A percentile compares a stretch with the other conserved stretches of the same genome.
phyloP scores from a whole-genome alignment of 37 sponge, comb jelly and placozoan species.

The Halisarca cf. caerulea region DNA sequence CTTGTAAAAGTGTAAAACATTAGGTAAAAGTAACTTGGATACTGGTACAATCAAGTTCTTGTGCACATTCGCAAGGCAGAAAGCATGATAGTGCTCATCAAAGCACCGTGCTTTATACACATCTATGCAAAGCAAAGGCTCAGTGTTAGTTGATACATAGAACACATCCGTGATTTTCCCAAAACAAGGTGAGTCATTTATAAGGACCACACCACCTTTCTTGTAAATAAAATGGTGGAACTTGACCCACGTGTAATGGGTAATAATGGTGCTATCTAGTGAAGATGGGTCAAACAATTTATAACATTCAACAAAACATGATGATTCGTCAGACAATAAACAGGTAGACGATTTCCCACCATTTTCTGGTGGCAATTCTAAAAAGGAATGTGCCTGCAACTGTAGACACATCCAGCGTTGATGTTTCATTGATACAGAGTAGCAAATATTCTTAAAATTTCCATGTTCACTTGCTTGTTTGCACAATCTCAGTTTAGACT shows the following conservation, averaged over 20 bases:
- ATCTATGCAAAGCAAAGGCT: background rate
- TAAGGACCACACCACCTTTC: background rate
- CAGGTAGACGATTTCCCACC: background rate
- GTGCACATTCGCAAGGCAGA: background rate
- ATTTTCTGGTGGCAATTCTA: background rate
- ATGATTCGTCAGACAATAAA: no score
- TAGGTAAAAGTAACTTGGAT: no score
- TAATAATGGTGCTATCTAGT: no score
- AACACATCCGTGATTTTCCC: background rate
- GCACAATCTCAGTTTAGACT: conserved; percentile 1
- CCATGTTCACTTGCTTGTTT: background rate
- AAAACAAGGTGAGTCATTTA: background rate
- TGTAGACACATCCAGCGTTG: conserved; percentile 12
- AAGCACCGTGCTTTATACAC: background rate
- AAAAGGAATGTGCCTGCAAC: background rate
- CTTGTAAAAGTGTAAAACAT: no score
- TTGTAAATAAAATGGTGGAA: background rate
- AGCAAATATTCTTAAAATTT: conserved; percentile 20
- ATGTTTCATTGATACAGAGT: conserved; percentile 3
- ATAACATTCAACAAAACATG: no score
- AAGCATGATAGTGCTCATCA: conserved; percentile 13
- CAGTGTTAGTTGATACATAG: background rate
- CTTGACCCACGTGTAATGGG: no score
- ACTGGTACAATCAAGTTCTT: no score
- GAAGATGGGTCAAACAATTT: no score